Conservation (phyloP, 1,140 invertebrate genomes). For the Drosophila ironensis region DNA sequence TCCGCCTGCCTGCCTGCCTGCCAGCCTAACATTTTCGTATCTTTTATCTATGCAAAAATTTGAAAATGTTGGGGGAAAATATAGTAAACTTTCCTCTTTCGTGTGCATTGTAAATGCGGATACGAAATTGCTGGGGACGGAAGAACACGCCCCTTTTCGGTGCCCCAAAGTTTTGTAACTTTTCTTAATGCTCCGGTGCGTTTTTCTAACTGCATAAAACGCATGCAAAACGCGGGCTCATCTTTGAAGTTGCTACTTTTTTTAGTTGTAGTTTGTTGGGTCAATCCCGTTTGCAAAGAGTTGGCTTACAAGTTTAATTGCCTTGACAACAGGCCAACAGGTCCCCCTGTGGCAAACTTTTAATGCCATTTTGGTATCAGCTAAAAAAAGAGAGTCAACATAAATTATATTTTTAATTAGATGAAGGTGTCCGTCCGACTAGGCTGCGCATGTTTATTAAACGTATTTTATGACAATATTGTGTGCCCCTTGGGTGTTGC, state of each 20-base stretch:
- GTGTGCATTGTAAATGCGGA: slow-evolving; percentile 50
- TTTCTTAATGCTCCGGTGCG: slow-evolving; percentile 67
- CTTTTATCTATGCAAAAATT: slow-evolving; percentile 71
- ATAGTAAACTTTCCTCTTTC: slow-evolving; percentile 8
- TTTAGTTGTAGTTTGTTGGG: not conserved
- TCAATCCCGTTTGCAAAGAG: slow-evolving; percentile 28
- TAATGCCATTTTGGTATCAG: slow-evolving; percentile 44
- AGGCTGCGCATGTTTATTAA: slow-evolving; percentile 28
- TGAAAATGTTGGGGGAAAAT: not conserved
- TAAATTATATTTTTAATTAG: slow-evolving; percentile 57
- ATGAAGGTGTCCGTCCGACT: slow-evolving; percentile 19
- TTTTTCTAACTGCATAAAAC: slow-evolving; percentile 39
- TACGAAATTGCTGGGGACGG: slow-evolving; percentile 36
- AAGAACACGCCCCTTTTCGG: slow-evolving; percentile 3
- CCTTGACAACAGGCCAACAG: slow-evolving; percentile 17
- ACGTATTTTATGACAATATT: slow-evolving; percentile 49
- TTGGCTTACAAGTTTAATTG: slow-evolving; percentile 46
- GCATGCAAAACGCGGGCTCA: slow-evolving; percentile 19
- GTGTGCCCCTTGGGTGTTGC: slow-evolving; percentile 17
- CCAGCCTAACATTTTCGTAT: slow-evolving; percentile 23
- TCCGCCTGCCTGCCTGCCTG: no score
- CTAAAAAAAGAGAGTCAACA: slow-evolving; percentile 32
- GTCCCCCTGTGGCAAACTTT: slow-evolving; percentile 9
- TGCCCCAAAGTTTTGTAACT: not conserved
- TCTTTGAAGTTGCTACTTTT: not conserved